These are phyloP conservation scores for Alca torda DNA, from an alignment of 2,797 vertebrate species.

Conservation along the genomic window DNA sequence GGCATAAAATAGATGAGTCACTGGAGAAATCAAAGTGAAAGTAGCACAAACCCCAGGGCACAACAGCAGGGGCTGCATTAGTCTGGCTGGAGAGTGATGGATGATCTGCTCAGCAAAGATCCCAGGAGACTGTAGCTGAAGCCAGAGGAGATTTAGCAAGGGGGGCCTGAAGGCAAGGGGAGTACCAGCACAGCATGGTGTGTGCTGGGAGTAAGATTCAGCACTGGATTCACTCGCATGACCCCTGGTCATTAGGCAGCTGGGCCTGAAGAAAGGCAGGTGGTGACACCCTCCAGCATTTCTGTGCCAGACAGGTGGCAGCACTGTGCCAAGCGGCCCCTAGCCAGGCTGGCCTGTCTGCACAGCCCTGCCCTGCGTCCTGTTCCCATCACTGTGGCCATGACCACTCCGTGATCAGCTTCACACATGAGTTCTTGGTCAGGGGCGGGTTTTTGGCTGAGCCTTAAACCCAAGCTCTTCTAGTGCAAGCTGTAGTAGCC, in stretches of 20 bases:
- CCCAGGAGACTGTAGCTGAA: neutral
- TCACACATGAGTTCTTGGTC: neutral
- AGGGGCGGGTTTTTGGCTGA: neutral
- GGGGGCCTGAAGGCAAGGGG: neutral
- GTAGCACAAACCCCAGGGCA: neutral
- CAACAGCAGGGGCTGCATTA: neutral
- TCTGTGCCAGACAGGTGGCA: neutral
- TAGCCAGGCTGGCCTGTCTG: neutral
- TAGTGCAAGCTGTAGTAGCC: neutral
- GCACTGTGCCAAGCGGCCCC: neutral
- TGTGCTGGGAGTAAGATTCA: neutral
- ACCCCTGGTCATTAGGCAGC: accelerated
- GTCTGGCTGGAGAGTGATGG: neutral
- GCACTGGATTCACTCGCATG: neutral
- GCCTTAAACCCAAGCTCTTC: neutral
- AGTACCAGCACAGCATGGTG: neutral
- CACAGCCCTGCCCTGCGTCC: neutral
- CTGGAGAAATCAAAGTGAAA: neutral
- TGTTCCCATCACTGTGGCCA: neutral
- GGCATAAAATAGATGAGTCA: neutral
- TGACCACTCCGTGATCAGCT: neutral
- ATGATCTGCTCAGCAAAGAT: neutral
- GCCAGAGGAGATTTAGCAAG: neutral
- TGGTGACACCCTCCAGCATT: neutral
- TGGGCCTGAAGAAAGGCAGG: neutral